Evolutionary conservation across 53 echinoderm and acorn worm genomes (phyloP).

Genomic region (Apostichopus leukothele): DNA sequence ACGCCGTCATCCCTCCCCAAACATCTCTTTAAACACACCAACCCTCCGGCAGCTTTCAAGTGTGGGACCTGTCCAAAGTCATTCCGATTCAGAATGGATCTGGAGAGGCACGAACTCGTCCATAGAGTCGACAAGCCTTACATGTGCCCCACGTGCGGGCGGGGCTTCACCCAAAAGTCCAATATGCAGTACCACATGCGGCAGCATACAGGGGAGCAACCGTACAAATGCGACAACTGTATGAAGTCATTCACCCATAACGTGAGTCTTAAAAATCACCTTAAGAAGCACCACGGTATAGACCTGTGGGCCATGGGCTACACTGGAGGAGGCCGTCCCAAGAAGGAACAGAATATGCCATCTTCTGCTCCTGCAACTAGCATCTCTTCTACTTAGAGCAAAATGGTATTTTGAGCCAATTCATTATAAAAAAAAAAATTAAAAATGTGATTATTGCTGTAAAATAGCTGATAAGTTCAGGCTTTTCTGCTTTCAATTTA

Average conservation of each 20-base stretch:
- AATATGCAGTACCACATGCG: conserved; percentile 82
- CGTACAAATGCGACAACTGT: conserved; percentile 81
- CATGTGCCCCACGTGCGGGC: conserved; percentile 79
- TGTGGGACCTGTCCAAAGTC: conserved; percentile 65
- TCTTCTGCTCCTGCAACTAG: not conserved
- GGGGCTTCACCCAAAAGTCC: conserved; percentile 81
- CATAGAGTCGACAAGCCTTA: conserved; percentile 74
- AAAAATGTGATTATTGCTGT: too few relatives aligned
- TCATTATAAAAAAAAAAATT: too few relatives aligned
- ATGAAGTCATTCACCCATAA: conserved; percentile 85
- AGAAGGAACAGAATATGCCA: conserved; percentile 35
- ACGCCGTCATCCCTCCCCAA: conserved; percentile 49
- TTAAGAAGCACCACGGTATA: conserved; percentile 87
- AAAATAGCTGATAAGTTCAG: too few relatives aligned
- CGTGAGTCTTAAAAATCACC: conserved; percentile 90
- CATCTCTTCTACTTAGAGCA: not conserved
- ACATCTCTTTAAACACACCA: conserved; percentile 53
- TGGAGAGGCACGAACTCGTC: conserved; percentile 70
- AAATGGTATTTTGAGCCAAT: not conserved
- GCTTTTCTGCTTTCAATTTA: too few relatives aligned
- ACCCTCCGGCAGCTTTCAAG: conserved; percentile 50
- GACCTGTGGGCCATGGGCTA: conserved; percentile 75
- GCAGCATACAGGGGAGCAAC: conserved; percentile 87
- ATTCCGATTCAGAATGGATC: conserved; percentile 56
- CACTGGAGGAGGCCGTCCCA: conserved; percentile 40